Conservation (phyloP, 2,113 vertebrate genomes). For the Pangasianodon hypophthalmus region DNA sequence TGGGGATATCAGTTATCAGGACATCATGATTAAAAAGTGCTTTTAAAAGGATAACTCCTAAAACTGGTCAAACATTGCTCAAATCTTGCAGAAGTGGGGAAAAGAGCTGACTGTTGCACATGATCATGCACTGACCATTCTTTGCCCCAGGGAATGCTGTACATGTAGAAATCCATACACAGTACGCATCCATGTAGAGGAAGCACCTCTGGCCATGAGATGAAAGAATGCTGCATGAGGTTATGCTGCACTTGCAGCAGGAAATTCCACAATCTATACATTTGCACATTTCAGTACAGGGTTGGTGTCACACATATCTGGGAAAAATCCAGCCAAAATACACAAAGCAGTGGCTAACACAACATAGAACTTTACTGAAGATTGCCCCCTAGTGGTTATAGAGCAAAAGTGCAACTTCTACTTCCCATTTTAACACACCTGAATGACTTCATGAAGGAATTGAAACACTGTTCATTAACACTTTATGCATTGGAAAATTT, state of each 20-base stretch:
- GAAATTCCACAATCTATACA: neutral
- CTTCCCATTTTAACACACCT: neutral
- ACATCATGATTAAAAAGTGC: neutral
- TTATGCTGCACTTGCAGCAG: neutral
- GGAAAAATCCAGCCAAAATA: neutral
- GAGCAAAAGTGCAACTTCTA: neutral
- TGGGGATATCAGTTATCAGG: neutral
- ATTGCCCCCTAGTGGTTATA: conserved; percentile 8
- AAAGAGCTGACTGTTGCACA: neutral
- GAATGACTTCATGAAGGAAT: neutral
- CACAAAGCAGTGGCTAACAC: neutral
- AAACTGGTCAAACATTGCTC: neutral
- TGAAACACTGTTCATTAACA: neutral
- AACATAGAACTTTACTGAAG: neutral
- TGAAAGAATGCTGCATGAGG: neutral
- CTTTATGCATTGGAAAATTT: neutral
- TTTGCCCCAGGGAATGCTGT: neutral
- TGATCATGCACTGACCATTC: neutral
- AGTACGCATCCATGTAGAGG: neutral
- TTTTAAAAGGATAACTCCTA: neutral
- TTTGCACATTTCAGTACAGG: neutral
- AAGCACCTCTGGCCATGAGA: neutral
- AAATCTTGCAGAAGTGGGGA: neutral
- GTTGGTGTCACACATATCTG: neutral
- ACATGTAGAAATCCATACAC: neutral